phyloP scores from a whole-genome alignment of 2,888 invertebrate genomes.

The Eustalomyia histrio region DNA sequence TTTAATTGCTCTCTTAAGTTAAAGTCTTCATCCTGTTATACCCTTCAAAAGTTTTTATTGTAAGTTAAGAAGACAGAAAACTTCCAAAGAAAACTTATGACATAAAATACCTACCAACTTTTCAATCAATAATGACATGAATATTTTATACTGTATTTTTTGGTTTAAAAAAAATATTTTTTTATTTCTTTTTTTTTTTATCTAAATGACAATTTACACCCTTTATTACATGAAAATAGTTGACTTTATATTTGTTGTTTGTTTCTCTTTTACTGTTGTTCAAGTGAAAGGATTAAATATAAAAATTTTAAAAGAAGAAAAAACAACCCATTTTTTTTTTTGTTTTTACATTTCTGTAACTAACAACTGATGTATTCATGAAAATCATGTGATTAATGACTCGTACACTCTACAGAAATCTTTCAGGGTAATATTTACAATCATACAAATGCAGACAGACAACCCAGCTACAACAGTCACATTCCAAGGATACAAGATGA shows the following conservation, averaged over 20 bases:
- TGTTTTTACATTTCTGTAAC: slow-evolving; percentile 11
- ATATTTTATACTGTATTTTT: not conserved
- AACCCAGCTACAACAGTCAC: slow-evolving; percentile 10
- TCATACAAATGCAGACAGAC: not conserved
- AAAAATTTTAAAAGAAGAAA: slow-evolving; percentile 10
- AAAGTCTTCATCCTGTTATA: too few relatives aligned
- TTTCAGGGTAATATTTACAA: not conserved
- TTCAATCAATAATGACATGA: slow-evolving; percentile 5
- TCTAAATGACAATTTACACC: slow-evolving; percentile 41
- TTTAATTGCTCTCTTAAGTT: too few relatives aligned
- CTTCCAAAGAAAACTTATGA: not conserved
- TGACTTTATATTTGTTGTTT: not conserved
- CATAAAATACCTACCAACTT: not conserved
- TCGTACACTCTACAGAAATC: slow-evolving; percentile 72
- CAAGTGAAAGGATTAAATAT: slow-evolving; percentile 23
- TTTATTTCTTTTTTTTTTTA: slow-evolving; percentile 12
- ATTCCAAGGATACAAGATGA: not conserved
- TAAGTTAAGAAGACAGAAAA: not conserved
- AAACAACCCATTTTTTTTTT: not conserved
- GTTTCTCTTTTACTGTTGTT: not conserved
- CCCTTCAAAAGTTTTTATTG: too few relatives aligned
- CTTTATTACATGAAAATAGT: slow-evolving; percentile 11
- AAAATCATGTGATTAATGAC: slow-evolving; percentile 79
- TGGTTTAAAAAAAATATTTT: slow-evolving; percentile 2
- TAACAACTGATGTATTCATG: slow-evolving; percentile 77